phyloP scores from a whole-genome alignment of 2,888 invertebrate species.

The Clusia tigrina region DNA sequence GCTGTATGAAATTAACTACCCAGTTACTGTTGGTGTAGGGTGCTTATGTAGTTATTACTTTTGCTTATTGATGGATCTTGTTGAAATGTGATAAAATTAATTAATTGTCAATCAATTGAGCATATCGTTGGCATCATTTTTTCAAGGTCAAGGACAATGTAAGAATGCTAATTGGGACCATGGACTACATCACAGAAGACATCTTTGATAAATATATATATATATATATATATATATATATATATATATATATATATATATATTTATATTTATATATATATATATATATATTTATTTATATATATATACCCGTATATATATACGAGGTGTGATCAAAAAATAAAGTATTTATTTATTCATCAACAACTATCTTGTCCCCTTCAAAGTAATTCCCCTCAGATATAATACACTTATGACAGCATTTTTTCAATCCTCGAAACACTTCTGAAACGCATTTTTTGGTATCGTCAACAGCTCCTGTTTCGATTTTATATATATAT shows the following conservation, averaged over 20 bases:
- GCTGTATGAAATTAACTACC: too few relatives aligned
- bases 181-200: neutral
- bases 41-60: too few relatives aligned
- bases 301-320: neutral
- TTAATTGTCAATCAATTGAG: neutral
- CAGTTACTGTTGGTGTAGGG: too few relatives aligned
- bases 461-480: too few relatives aligned
- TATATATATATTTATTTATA: neutral
- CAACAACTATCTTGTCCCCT: too few relatives aligned
- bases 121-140: neutral
- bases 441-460: too few relatives aligned
- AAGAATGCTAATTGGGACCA: neutral
- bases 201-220: neutral
- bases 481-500: too few relatives aligned
- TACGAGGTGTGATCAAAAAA: neutral
- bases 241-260: neutral
- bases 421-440: too few relatives aligned
- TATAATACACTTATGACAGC: too few relatives aligned
- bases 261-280: neutral
- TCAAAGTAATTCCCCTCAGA: too few relatives aligned
- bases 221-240: slow-evolving; percentile 17
- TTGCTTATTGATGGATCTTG: slow-evolving; percentile 12
- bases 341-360: too few relatives aligned
- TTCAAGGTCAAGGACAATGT: neutral
- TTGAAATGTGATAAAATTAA: slow-evolving; percentile 16